Evolutionary conservation across 37 sponge, comb jelly and placozoan genomes (phyloP).

Genomic region (Eunapius fragilis): DNA sequence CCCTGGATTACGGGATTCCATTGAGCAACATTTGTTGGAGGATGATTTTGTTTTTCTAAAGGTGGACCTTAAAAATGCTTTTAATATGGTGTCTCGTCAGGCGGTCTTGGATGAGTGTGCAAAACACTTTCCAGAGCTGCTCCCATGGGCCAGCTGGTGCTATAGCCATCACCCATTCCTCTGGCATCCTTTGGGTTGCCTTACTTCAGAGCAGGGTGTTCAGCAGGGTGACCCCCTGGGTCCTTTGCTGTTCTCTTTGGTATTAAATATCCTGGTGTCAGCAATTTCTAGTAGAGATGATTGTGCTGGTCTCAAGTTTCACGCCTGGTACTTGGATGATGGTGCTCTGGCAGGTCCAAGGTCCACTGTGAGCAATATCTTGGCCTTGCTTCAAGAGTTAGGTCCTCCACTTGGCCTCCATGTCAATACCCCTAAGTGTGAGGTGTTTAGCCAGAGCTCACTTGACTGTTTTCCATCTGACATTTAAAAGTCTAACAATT

Average conservation of each 20-base stretch:
- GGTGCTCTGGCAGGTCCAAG: neutral
- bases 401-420: neutral
- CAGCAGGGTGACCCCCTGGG: constrained; percentile 40
- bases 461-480: neutral
- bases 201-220: constrained; percentile 21
- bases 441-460: neutral
- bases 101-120: neutral
- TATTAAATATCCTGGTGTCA: neutral
- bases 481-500: neutral
- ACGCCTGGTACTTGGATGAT: neutral
- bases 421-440: neutral
- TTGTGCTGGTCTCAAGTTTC: neutral
- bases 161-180: constrained; percentile 16
- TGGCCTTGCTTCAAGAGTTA: neutral
- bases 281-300: neutral
- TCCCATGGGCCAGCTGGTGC: constrained; percentile 9
- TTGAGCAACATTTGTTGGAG: neutral
- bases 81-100: constrained; percentile 12
- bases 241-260: constrained; percentile 25
- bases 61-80: constrained; percentile 29
- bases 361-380: neutral
- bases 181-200: neutral
- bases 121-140: neutral
- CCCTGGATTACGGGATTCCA: neutral
- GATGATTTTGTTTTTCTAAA: neutral